Base-by-base conservation (phyloP, 2,797 vertebrate genomes). In the Myotis daubentonii region DNA sequence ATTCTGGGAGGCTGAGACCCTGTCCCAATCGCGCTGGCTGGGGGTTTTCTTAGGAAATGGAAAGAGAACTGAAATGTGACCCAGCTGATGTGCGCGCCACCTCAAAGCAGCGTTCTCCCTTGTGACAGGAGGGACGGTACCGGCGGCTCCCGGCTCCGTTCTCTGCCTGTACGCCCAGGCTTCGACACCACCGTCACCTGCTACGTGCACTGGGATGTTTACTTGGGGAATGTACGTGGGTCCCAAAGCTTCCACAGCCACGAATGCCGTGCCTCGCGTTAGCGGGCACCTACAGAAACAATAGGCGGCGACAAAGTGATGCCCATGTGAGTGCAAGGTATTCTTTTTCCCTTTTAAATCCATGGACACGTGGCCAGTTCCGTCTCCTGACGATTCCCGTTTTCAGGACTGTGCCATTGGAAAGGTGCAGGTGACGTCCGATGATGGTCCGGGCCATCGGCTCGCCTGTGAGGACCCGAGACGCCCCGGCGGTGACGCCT, bases 321-420 rank as follows among this genome's bases (percentile, higher is more conserved):
- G 87, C 28, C 12, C 57, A 80, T 25, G 17, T 22, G 60, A 47
- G 4, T 4, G 80, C 81, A 90, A 79, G 16, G 36, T 86, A 71
- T 74, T 87, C 57, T 60, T 66, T 68, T 75, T 92, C 41, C 62
- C 66, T 72, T 90, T 87, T 55, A 89, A 96, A 95, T 72, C 38
- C 19, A 16, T 22, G n/a, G 93, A 75, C 81, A 85, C 60, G 53
- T 38, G 17, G 78, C 81, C 85, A 87, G 86, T 95, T 91, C 80
- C 49, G 65, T 87, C 89, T 78, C 79, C 83, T 80, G 87, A 53
- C 36, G 12, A 25, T 80, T 85, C 68, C 57, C 62, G 23, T 91
- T 81, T 68, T 68, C 74, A 25, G 38, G 65, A 84, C 55, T 79
- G 1, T 71, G 75, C 89, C 87, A 36, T 0, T 81, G n/a, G 30